Percentiles rank a stretch among this genome's conserved stretches.
These are phyloP conservation scores for Solenopsis fugax DNA, from an alignment of 1,140 invertebrate species.

Conservation along the genomic window DNA sequence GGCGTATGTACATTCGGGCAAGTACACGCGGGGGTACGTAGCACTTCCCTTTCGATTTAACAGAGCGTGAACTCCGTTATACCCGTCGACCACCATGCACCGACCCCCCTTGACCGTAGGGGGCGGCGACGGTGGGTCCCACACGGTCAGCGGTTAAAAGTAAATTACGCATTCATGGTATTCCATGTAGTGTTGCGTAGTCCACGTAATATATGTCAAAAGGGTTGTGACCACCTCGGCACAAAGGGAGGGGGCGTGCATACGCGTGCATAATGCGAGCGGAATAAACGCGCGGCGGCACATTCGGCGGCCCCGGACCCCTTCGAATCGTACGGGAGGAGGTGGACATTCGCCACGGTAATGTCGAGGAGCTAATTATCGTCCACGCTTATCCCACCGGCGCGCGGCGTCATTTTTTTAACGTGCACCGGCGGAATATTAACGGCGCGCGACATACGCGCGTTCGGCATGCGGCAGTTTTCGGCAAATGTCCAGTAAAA, in stretches of 20 bases:
- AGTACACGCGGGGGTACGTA: conserved; percentile 4
- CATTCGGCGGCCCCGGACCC: conserved; percentile 39
- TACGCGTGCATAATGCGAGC: background rate
- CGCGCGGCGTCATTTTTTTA: conserved; percentile 56
- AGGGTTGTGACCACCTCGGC: conserved; percentile 74
- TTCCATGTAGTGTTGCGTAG: conserved; percentile 68
- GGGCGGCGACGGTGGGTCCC: conserved; percentile 32
- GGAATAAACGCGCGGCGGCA: conserved; percentile 39
- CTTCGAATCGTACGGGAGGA: conserved; percentile 13
- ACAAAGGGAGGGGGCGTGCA: conserved; percentile 56
- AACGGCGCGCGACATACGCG: conserved; percentile 22
- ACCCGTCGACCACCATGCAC: conserved; percentile 53
- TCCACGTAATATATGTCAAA: conserved; percentile 73
- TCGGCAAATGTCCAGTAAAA: conserved; percentile 2
- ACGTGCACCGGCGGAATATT: conserved; percentile 43
- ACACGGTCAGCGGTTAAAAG: conserved; percentile 79
- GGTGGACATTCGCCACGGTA: conserved; percentile 45
- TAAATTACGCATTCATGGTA: conserved; percentile 83
- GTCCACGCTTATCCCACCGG: conserved; percentile 59
- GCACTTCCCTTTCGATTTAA: conserved; percentile 72
- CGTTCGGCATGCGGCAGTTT: conserved; percentile 40
- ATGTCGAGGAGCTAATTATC: conserved; percentile 72
- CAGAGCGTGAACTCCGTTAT: conserved; percentile 80
- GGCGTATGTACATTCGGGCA: conserved; percentile 11
- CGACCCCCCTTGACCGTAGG: conserved; percentile 48